Percentiles rank a stretch among this genome's conserved stretches.
phyloP scores from a whole-genome alignment of 1,140 invertebrate species.

The Trichonephila inaurata region DNA sequence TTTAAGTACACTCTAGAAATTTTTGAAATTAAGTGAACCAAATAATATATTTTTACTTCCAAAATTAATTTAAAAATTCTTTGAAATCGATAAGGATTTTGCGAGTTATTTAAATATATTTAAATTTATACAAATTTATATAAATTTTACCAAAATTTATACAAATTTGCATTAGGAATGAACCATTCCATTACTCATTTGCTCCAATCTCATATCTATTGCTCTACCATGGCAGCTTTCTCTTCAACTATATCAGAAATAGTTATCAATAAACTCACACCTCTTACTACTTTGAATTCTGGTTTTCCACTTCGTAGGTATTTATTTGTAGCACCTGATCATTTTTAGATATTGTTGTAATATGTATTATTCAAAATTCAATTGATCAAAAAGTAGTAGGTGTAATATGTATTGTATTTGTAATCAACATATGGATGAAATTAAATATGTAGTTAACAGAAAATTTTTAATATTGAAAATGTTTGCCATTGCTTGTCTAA shows the following conservation, averaged over 20 bases:
- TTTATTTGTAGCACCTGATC: conserved; percentile 4
- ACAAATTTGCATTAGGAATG: no score
- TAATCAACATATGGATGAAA: not conserved
- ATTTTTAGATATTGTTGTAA: not conserved
- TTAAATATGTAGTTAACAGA: no score
- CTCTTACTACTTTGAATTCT: not conserved
- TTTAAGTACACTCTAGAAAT: no score
- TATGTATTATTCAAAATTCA: not conserved
- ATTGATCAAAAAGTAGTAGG: not conserved
- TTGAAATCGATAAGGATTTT: no score
- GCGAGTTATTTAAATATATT: no score
- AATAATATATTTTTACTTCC: no score
- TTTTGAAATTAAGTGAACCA: no score
- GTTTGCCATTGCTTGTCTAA: no score
- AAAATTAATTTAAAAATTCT: no score
- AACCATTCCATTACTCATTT: not conserved
- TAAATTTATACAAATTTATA: no score
- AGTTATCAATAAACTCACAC: not conserved
- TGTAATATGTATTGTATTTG: not conserved
- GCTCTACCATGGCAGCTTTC: conserved; percentile 40
- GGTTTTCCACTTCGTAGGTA: not conserved
- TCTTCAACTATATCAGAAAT: not conserved
- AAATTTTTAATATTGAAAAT: no score
- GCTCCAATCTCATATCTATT: conserved; percentile 2
- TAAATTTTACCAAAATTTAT: no score